Percentiles rank a stretch among this genome's conserved stretches.
Evolutionary conservation across 2,797 vertebrate genomes (phyloP).

Genomic region (Megaceryle alcyon): DNA sequence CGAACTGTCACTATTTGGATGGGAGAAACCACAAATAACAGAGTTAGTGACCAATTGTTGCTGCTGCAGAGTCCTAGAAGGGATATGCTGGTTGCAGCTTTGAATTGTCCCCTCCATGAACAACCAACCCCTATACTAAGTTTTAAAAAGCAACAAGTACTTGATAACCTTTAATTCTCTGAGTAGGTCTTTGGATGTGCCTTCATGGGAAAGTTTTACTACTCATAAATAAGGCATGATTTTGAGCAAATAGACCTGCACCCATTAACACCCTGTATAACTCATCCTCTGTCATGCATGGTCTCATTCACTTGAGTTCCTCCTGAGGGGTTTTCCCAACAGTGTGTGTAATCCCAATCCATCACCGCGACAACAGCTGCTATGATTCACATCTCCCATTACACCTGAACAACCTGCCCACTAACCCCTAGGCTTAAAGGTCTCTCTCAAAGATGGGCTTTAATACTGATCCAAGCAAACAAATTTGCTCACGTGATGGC

Average conservation of each 20-base stretch:
- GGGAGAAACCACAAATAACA: conserved; percentile 12
- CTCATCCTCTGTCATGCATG: rapidly evolving
- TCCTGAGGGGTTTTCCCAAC: background rate
- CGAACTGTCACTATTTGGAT: conserved; percentile 13
- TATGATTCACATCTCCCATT: background rate
- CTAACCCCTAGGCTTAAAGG: background rate
- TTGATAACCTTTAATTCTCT: background rate
- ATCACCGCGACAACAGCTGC: rapidly evolving
- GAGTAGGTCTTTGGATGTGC: background rate
- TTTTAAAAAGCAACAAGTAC: background rate
- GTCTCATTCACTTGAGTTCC: background rate
- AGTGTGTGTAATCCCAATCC: background rate
- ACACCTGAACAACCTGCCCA: background rate
- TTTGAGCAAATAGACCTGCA: background rate
- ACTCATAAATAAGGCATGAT: background rate
- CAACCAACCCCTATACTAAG: rapidly evolving
- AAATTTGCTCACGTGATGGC: background rate
- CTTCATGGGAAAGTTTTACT: background rate
- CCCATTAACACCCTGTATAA: background rate
- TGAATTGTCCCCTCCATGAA: background rate
- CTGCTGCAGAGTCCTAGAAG: background rate
- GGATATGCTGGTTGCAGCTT: background rate
- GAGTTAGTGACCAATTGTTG: background rate
- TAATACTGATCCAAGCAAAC: background rate
- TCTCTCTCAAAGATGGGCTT: background rate